These are phyloP conservation scores for Oedothorax gibbosus DNA, from an alignment of 1,140 invertebrate genomes.

Conservation along the genomic window DNA sequence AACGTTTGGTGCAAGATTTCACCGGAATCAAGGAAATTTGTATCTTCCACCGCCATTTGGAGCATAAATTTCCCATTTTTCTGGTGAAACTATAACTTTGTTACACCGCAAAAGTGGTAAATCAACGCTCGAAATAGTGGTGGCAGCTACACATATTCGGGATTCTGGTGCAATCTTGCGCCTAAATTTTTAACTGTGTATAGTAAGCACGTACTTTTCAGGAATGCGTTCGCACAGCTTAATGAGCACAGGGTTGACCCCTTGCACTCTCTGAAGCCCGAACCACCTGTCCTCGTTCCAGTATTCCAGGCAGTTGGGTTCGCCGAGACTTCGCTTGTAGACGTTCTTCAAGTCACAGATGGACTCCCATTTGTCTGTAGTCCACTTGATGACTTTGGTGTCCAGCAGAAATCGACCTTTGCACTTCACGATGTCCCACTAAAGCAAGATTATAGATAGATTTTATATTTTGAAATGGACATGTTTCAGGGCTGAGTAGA, in stretches of 20 bases:
- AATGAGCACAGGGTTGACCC: conserved; percentile 69
- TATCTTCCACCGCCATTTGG: no score
- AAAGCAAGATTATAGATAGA: conserved; percentile 44
- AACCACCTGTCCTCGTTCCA: conserved; percentile 67
- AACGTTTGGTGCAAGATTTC: no score
- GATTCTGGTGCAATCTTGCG: no score
- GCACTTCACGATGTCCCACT: conserved; percentile 70
- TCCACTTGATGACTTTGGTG: conserved; percentile 68
- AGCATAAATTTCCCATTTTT: no score
- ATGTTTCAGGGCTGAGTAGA: no score
- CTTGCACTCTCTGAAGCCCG: conserved; percentile 66
- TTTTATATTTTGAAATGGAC: no score
- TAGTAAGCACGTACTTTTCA: conserved; percentile 66
- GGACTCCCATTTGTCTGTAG: conserved; percentile 68
- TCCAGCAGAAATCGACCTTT: conserved; percentile 68
- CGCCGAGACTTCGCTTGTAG: conserved; percentile 68
- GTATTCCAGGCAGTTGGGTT: conserved; percentile 64
- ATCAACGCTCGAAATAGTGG: no score
- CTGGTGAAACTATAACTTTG: no score
- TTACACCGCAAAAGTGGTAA: no score
- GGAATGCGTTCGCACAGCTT: conserved; percentile 68
- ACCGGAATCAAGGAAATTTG: no score
- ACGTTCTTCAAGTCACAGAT: conserved; percentile 68
- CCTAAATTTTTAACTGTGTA: no score
- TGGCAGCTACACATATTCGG: no score